These are phyloP conservation scores for Dryomyza anilis DNA, from an alignment of 2,888 invertebrate species.

Conservation along the genomic window DNA sequence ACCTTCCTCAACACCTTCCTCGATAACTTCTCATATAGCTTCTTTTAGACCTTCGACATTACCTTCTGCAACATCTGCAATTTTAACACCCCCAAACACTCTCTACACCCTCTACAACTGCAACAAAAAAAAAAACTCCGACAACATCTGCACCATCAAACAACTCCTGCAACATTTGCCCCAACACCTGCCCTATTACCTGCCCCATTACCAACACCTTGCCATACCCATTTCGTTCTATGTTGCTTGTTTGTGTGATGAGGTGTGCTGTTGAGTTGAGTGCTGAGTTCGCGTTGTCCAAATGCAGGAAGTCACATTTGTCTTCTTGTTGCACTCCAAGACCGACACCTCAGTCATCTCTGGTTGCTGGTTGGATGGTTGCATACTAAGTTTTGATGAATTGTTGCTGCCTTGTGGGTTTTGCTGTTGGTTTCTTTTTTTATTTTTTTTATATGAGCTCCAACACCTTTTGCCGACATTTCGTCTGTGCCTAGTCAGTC, in stretches of 20 bases:
- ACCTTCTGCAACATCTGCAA: too few relatives aligned
- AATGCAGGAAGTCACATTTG: constrained; percentile 17
- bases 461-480: constrained; percentile 11
- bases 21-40: too few relatives aligned
- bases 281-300: constrained; percentile 6
- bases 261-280: background rate
- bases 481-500: background rate
- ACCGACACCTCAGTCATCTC: constrained; percentile 10
- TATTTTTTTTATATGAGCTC: constrained; percentile 2
- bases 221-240: background rate
- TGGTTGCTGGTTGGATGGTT: constrained; percentile 5
- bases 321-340: background rate
- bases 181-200: constrained; percentile 12
- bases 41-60: too few relatives aligned
- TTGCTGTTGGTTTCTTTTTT: constrained; percentile 34
- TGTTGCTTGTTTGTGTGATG: background rate
- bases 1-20: too few relatives aligned
- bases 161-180: constrained; percentile 40
- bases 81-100: too few relatives aligned
- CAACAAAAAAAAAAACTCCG: too few relatives aligned
- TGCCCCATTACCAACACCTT: background rate
- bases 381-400: constrained; percentile 39
- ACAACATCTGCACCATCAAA: background rate
- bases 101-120: too few relatives aligned
- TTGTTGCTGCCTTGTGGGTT: constrained; percentile 35